Evolutionary conservation across 2,113 vertebrate genomes (phyloP).

Genomic region (Nannobrachium achirus): DNA sequence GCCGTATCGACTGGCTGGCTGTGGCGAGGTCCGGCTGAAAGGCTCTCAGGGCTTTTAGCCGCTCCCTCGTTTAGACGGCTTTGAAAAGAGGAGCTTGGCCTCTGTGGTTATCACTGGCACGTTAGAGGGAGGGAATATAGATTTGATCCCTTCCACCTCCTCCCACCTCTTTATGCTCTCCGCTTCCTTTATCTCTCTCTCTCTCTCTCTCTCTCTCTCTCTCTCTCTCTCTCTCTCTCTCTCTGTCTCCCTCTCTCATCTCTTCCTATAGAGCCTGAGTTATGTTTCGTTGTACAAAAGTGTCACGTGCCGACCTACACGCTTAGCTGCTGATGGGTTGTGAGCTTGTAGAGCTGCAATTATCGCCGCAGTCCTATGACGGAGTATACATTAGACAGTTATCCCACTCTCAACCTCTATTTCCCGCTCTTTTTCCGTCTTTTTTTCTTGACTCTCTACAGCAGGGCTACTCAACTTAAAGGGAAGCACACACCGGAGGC

Average conservation of each 20-base stretch:
- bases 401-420: too few species aligned
- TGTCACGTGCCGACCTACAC: too few species aligned
- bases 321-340: not conserved
- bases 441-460: too few species aligned
- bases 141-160: constrained; percentile 70
- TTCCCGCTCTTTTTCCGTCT: too few species aligned
- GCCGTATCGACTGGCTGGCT: constrained; percentile 63
- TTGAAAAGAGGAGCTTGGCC: constrained; percentile 71
- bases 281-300: too few species aligned
- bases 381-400: too few species aligned
- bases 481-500: too few species aligned
- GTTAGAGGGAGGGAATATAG: constrained; percentile 72
- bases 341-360: not conserved
- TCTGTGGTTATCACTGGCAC: constrained; percentile 66
- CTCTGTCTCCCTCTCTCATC: not conserved
- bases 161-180: constrained; percentile 45
- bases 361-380: too few species aligned
- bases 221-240: constrained; percentile 45
- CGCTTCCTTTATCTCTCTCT: constrained; percentile 54
- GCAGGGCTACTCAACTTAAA: too few species aligned
- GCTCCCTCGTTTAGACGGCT: constrained; percentile 63
- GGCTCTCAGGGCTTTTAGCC: constrained; percentile 67
- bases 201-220: constrained; percentile 31
- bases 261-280: too few species aligned
- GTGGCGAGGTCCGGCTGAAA: constrained; percentile 52